Evolutionary conservation across 2,888 invertebrate genomes (phyloP), one percentile per base, ranked within the genome.

Genomic region (Pristionchus mayeri): DNA sequence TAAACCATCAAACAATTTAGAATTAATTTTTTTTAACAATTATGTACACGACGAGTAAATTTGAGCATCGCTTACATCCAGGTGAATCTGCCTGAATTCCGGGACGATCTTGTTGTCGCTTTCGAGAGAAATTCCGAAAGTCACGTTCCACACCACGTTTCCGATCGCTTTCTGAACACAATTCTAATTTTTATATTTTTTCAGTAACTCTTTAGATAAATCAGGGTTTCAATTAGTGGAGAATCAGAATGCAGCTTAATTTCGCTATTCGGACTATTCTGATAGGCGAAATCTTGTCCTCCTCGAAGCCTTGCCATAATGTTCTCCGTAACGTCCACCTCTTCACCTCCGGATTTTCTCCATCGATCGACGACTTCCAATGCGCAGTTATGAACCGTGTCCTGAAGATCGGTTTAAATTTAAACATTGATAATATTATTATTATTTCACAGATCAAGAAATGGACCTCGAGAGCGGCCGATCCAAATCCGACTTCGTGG

Each of bases 91-190:
- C 4, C 79, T 54, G 54, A 80, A 52, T 6, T 80, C 30, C 2
- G 4, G 7, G 44, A 80, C 16, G 6, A 54, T 18, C 11, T 48
- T 37, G 37, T 54, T 48, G 13, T 57, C 79, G 27, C 54, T 34
- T 9, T 34, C 34, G 2, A 79, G 52, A 27, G 27, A 27, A 4
- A 52, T 48, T 1, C 78, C 78, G 79, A 80, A 80, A 37, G 34
- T 57, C n/a, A 80, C 21, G 37, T 21, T 40, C 79, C 79, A 80
- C n/a, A 80, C 24, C n/a, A 80, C 30, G 27, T 80, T 80, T 3
- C 54, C 79, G 2, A 57, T 18, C 13, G 57, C 54, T 34, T 30
- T 37, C 79, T 80, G 79, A 76, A 50, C 1, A 21, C n/a, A 67
- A 24, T 27, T 4, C 24, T 24, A 27, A 4, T 21, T 18, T 37